A percentile compares a stretch with the other conserved stretches of the same genome.
These are phyloP conservation scores for Calycopis cecrops DNA, from an alignment of 1,140 invertebrate genomes.

Conservation along the genomic window DNA sequence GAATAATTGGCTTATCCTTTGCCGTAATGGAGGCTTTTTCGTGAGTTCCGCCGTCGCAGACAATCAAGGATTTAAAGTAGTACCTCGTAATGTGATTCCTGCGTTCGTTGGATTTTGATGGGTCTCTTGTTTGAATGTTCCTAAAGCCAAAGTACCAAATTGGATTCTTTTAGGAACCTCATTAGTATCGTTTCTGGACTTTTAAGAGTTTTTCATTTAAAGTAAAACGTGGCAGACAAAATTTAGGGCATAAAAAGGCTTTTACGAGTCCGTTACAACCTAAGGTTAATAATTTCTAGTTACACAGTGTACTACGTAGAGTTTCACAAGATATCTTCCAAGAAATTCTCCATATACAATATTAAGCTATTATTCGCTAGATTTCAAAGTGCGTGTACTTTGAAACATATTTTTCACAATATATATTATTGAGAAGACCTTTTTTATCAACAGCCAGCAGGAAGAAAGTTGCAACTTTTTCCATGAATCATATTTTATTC, in stretches of 20 bases:
- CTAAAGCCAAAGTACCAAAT: conserved; percentile 16
- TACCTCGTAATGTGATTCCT: conserved; percentile 18
- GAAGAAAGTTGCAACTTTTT: conserved; percentile 12
- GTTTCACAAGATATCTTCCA: too few relatives aligned
- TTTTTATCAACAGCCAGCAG: not conserved
- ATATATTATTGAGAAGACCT: not conserved
- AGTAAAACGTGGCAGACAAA: too few relatives aligned
- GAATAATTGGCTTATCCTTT: conserved; percentile 52
- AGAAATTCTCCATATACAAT: too few relatives aligned
- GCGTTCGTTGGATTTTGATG: conserved; percentile 12
- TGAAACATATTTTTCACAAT: not conserved
- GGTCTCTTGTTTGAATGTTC: conserved; percentile 5
- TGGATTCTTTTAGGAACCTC: conserved; percentile 11
- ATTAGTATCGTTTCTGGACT: conserved; percentile 2
- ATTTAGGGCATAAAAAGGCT: too few relatives aligned
- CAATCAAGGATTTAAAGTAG: conserved; percentile 35
- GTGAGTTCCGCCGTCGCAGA: conserved; percentile 31
- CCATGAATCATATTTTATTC: conserved; percentile 35
- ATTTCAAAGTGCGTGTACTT: not conserved
- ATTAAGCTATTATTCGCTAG: too few relatives aligned
- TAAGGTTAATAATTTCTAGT: too few relatives aligned
- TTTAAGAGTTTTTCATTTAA: too few relatives aligned
- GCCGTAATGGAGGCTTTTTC: conserved; percentile 36
- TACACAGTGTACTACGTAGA: too few relatives aligned
- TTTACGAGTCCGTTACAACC: too few relatives aligned